These are phyloP conservation scores for Eupithecia tripunctaria DNA, from an alignment of 2,888 invertebrate species.

Conservation along the genomic window DNA sequence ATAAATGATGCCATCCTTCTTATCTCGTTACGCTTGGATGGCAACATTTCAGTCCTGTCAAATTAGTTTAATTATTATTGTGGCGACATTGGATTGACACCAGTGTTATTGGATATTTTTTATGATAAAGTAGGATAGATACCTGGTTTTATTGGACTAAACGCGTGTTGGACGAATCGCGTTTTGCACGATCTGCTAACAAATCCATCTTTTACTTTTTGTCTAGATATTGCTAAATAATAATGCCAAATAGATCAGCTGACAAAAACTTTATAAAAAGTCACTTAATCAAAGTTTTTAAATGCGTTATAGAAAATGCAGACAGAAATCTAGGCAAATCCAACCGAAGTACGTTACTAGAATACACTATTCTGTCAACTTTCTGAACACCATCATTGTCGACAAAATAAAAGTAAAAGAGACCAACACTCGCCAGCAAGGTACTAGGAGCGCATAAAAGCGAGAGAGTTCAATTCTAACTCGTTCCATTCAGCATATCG, in stretches of 20 bases:
- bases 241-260: not conserved
- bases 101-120: no score
- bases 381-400: slow-evolving; percentile 17
- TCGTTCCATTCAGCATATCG: slow-evolving; percentile 26
- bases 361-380: not conserved
- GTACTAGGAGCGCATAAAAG: slow-evolving; percentile 70
- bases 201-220: no score
- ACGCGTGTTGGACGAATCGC: no score
- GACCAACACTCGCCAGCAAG: slow-evolving; percentile 70
- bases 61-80: no score
- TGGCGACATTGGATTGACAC: no score
- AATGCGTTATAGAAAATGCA: not conserved
- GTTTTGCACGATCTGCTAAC: no score
- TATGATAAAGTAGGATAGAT: no score
- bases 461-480: slow-evolving; percentile 44
- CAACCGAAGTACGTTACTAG: not conserved
- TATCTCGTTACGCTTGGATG: no score
- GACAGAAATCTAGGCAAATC: not conserved
- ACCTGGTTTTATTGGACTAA: no score
- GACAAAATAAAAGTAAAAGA: slow-evolving; percentile 53
- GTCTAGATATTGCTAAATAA: not conserved
- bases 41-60: no score
- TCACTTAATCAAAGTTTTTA: not conserved
- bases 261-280: not conserved
- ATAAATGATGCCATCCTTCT: no score